Base-by-base conservation (phyloP, 2,797 vertebrate genomes). In the Spondyliosoma cantharus region DNA sequence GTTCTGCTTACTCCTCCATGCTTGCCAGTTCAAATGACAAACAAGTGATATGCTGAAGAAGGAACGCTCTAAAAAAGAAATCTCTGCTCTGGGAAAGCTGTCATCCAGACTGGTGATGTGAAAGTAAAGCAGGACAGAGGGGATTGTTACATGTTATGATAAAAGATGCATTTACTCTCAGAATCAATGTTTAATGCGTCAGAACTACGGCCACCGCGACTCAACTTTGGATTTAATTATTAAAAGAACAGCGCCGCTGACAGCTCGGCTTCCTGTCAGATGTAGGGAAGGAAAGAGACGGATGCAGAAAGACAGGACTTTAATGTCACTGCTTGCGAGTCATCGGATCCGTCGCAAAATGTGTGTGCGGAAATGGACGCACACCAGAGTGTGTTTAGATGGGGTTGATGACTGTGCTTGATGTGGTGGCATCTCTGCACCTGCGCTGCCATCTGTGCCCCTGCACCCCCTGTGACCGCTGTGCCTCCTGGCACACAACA, bases 391-490 rank as follows among this genome's bases (percentile, higher is more conserved):
- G 87, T 88, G 87, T 91, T 93, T 92, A 91, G 92, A 93, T 88
- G 83, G 86, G 82, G 87, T 43, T 85, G 89, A 91, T 92, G 90
- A 90, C 92, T 89, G 82, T 88, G 90, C 90, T 92, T 93, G 93
- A 94, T 94, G 90, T 90, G 89, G 89, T 93, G 94, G 93, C 90
- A 91, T 90, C 90, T 82, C 82, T 81, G 91, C 94, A 94, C 93
- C 95, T 95, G 94, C 54, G 88, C 90, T 87, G 89, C 94, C 94
- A 95, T 95, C 95, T 95, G 94, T 92, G 90, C 90, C 89, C 81
- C 80, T 54, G 84, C 87, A 87, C 90, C 92, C 84, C 72, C 78
- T 76, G 86, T 82, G 91, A 82, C 85, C 87, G 74, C 78, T 66
- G 76, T 54, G 83, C 85, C 92, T 91, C 85, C 91, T 93, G 92